Evolutionary conservation across 1,140 invertebrate species (phyloP), one percentile per base, ranked within the genome.

Genomic region (Nasonia longicornis): DNA sequence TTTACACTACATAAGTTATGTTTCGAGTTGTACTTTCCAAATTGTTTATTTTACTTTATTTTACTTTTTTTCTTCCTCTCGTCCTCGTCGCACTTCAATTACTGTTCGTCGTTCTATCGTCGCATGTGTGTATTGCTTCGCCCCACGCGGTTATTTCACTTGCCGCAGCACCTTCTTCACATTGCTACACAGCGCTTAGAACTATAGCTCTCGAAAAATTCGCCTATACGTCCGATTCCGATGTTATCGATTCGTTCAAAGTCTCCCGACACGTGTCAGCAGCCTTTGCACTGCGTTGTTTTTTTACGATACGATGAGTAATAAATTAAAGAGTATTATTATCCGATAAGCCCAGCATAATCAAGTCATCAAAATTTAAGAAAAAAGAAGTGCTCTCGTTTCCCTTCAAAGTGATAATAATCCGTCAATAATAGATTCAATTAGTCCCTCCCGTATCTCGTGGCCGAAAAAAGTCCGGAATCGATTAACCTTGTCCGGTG

Each of bases 21-120:
- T 89, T 89, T 89, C 87, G 85, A 87, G 86, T 90, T 90, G 88
- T 90, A 90, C 89, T 90, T 88, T 89, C 81, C 87, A 87, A 89
- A 84, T 85, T 86, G 84, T 84, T 85, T 73, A 76, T 79, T 76
- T 38, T 80, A 72, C 75, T 63, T 63, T 63, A 20, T 35, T n/a
- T n/a, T 20, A 38, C 35, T 35, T 42, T 45, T 45, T 77, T 8
- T 6, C 6, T 35, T 8, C 31, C 4, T 73, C 75, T 75, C 72
- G 48, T 38, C 58, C 82, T 81, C 71, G 64, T 80, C 71, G 76
- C 64, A 77, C 38, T 58, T 67, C 74, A 58, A 58, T 26, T 26
- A 26, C 20, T 58, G 52, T n/a, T 58, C 6, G 79, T 69, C 22
- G 69, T 63, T 48, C 29, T 66, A 45, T 66, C 73, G 72, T 35